Conservation (phyloP, 2,888 invertebrate species). For the Blomia tropicalis region DNA sequence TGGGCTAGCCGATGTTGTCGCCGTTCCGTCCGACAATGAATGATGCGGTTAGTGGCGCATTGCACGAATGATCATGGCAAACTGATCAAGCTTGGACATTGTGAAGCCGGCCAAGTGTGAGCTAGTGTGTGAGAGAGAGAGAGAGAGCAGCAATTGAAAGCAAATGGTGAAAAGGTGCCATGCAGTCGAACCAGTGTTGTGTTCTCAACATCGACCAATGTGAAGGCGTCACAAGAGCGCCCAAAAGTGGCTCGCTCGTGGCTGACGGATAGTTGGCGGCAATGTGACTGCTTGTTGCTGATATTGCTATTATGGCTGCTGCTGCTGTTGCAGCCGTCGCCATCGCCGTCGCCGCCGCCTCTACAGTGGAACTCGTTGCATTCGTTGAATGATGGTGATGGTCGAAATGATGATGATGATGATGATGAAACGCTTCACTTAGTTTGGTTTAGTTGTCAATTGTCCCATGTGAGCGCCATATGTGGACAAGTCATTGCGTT, state of each 20-base stretch:
- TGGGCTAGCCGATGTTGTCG: neutral
- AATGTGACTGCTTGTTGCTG: neutral
- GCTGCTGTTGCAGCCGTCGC: no score
- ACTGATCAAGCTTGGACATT: no score
- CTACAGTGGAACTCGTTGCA: no score
- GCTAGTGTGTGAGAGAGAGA: no score
- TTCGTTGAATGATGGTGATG: neutral
- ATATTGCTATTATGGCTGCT: neutral
- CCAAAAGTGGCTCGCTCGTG: conserved; percentile 6
- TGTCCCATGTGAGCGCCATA: conserved; percentile 1
- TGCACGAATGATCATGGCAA: neutral
- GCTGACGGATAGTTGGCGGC: neutral
- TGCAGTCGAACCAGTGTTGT: neutral
- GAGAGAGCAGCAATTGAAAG: neutral
- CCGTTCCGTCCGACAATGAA: neutral
- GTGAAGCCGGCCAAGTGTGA: no score
- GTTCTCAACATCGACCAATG: neutral
- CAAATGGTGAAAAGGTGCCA: neutral
- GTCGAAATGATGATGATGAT: neutral
- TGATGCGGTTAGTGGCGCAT: neutral
- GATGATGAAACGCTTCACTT: conserved; percentile 7
- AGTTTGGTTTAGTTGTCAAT: conserved; percentile 8
- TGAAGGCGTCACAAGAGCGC: neutral
- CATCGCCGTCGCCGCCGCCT: no score
- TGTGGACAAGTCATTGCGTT: neutral